Evolutionary conservation across 2,888 invertebrate species (phyloP), one percentile per base, ranked within the genome.

Genomic region (Stenchaetothrips biformis): DNA sequence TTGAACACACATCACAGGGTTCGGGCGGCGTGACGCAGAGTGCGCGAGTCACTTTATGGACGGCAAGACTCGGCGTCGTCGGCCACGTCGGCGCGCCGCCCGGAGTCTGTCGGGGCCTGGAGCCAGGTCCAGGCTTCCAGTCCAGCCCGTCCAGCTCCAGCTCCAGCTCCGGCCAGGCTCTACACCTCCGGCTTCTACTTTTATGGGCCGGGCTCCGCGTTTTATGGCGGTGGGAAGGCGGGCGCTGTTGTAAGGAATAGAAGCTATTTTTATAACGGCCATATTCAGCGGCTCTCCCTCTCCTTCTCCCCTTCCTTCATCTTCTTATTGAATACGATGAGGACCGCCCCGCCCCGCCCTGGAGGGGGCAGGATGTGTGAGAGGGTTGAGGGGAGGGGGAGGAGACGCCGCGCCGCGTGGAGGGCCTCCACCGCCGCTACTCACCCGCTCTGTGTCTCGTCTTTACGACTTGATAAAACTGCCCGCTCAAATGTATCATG

Each of bases 261-360:
- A 74, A 74, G 67, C 67, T 74, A 74, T 74, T 74, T 74, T 74
- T 74, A 74, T 74, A 74, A 74, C 67, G 67, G 67, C 67, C 67
- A 74, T 74, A 74, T 74, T 74, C 67, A 74, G 67, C 67, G 67
- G 25, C 67, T 74, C 25, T 74, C 7, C 67, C 11, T 11, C 67
- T 67, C 21, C 67, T 74, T 11, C 67, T 74, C 25, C 67, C 25
- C 11, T 25, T 74, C 67, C 67, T 59, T 9, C 59, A 18, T 13
- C 59, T 59, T 59, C 59, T 59, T 13, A 59, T 74, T 74, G 67
- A 74, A 74, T 74, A 74, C 25, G 25, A 25, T 11, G 67, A 7
- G 21, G 67, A 13, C 59, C 67, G 21, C 53, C 53, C 53, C 53
- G 53, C 53, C 53, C 53, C 53, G 9, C 16, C 16, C 53, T 53